Conservation (phyloP, 2,113 vertebrate genomes). For the Scomber colias region DNA sequence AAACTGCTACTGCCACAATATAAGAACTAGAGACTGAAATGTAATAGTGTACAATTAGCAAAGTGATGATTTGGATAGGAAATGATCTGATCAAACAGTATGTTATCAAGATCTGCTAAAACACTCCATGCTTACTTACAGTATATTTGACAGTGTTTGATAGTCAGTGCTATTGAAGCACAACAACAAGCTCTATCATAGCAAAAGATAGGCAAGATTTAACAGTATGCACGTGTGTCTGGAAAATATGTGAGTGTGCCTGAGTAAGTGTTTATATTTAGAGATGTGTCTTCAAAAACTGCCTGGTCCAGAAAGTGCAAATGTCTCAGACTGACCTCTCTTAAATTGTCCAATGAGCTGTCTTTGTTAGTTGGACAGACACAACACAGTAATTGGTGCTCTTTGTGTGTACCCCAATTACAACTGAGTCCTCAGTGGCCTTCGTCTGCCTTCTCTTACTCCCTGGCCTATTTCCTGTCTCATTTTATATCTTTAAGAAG, state of each 20-base stretch:
- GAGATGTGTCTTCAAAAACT: background rate
- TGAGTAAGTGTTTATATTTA: constrained; percentile 1
- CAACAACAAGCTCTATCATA: background rate
- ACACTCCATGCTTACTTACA: too few relatives aligned
- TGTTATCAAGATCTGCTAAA: too few relatives aligned
- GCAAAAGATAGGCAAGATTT: background rate
- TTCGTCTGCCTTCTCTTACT: constrained; percentile 42
- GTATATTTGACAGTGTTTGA: too few relatives aligned
- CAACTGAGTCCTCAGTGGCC: constrained; percentile 57
- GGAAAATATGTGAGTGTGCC: constrained; percentile 4
- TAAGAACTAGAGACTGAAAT: background rate
- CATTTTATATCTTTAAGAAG: constrained; percentile 66
- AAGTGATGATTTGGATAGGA: background rate
- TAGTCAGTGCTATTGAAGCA: too few relatives aligned
- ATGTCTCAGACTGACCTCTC: constrained; percentile 29
- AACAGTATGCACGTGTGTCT: background rate
- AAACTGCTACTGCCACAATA: background rate
- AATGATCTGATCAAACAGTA: background rate
- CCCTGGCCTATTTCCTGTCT: constrained; percentile 64
- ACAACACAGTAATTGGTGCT: constrained; percentile 65
- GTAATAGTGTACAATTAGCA: background rate
- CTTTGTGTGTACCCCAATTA: constrained; percentile 59
- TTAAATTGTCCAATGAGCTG: constrained; percentile 25
- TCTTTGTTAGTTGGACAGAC: constrained; percentile 53
- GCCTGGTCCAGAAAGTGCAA: constrained; percentile 1